Conservation (phyloP, 2,888 invertebrate genomes). For the Agrilus cyanescens region DNA sequence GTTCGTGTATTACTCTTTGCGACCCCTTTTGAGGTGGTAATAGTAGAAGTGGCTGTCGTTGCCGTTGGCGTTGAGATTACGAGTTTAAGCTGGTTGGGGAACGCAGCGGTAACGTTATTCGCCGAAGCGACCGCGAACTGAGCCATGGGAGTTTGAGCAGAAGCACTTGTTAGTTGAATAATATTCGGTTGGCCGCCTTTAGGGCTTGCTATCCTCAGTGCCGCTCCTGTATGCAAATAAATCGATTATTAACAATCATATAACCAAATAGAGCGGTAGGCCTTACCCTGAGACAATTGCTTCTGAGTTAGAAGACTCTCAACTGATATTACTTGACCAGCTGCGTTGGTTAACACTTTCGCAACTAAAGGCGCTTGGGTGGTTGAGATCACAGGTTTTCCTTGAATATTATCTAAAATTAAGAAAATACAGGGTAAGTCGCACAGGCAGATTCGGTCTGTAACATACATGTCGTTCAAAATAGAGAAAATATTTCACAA, state of each 20-base stretch:
- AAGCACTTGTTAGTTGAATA: constrained; percentile 38
- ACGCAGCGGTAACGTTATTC: constrained; percentile 34
- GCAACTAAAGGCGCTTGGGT: constrained; percentile 50
- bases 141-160: constrained; percentile 29
- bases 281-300: constrained; percentile 40
- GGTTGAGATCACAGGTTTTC: constrained; percentile 33
- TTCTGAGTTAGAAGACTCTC: constrained; percentile 45
- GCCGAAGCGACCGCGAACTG: constrained; percentile 42
- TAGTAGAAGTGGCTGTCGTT: constrained; percentile 20
- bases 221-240: constrained; percentile 28
- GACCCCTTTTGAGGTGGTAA: constrained; percentile 19
- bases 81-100: constrained; percentile 31
- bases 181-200: constrained; percentile 39
- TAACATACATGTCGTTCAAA: neutral
- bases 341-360: constrained; percentile 59
- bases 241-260: no score
- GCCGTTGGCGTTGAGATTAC: constrained; percentile 27
- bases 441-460: no score
- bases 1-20: constrained; percentile 20
- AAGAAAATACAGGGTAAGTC: neutral
- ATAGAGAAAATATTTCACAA: neutral
- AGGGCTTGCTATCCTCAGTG: constrained; percentile 36
- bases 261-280: no score
- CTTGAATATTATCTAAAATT: constrained; percentile 31
- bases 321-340: constrained; percentile 46